A percentile compares a stretch with the other conserved stretches of the same genome.
phyloP scores from a whole-genome alignment of 2,797 vertebrate species.

The Neostethus bicornis region DNA sequence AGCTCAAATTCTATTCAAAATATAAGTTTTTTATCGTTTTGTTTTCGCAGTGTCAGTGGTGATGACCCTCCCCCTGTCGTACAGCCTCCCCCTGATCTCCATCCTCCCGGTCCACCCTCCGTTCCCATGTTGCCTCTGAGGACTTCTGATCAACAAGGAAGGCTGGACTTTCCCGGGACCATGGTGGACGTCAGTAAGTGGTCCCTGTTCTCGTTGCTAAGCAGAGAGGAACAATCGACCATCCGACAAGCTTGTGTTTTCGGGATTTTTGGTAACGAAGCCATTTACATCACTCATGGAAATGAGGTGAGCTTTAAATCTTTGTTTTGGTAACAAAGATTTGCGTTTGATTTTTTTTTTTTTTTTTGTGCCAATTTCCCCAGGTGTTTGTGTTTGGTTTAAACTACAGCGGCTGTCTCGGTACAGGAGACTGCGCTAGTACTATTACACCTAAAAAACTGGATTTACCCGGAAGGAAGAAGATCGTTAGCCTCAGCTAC shows the following conservation, averaged over 20 bases:
- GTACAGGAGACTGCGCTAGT: conserved; percentile 92
- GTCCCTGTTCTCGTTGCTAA: conserved; percentile 92
- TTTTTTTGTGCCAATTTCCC: neutral
- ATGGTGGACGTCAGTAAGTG: conserved; percentile 96
- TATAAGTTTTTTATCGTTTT: neutral
- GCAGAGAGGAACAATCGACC: conserved; percentile 80
- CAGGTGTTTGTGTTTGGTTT: conserved; percentile 91
- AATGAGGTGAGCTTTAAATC: conserved; percentile 85
- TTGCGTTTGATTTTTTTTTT: neutral
- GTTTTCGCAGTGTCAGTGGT: conserved; percentile 43
- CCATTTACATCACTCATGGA: conserved; percentile 87
- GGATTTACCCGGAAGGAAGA: conserved; percentile 89
- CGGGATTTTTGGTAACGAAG: conserved; percentile 90
- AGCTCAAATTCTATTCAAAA: no score
- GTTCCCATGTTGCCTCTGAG: conserved; percentile 26
- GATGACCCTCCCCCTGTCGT: conserved; percentile 36
- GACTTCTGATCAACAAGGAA: conserved; percentile 10
- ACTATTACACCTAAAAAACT: conserved; percentile 91
- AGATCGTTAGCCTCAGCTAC: conserved; percentile 89
- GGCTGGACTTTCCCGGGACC: conserved; percentile 43
- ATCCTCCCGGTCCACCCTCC: conserved; percentile 16
- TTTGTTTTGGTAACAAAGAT: no score
- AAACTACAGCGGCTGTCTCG: conserved; percentile 93
- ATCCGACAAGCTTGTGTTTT: conserved; percentile 93
- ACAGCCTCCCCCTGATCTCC: conserved; percentile 16